Conservation (phyloP, 2,888 invertebrate species). For the Podotricha telesiphe region DNA sequence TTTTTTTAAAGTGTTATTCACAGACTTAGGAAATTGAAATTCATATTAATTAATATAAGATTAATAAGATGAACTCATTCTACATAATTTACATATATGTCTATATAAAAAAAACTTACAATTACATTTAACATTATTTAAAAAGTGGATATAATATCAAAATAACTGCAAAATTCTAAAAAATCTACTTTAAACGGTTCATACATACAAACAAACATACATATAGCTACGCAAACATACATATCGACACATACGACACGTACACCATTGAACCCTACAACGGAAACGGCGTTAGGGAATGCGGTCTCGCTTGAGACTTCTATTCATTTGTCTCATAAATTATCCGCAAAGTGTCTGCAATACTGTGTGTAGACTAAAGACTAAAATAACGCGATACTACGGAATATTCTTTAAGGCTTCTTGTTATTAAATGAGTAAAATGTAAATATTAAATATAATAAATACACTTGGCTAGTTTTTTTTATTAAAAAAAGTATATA, state of each 20-base stretch:
- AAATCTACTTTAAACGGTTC: conserved; percentile 5
- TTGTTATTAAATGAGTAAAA: not conserved
- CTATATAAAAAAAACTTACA: too few species aligned
- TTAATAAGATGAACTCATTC: too few species aligned
- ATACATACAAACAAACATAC: too few species aligned
- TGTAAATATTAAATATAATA: not conserved
- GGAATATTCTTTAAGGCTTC: not conserved
- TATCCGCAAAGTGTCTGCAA: conserved; percentile 45
- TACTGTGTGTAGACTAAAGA: conserved; percentile 10
- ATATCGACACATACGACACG: too few species aligned
- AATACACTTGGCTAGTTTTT: too few species aligned
- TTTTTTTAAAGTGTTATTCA: too few species aligned
- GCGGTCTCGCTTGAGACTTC: conserved; percentile 48
- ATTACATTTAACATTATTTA: too few species aligned
- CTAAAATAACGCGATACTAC: conserved; percentile 6
- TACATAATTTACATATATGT: too few species aligned
- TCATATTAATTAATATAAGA: too few species aligned
- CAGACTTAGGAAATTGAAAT: too few species aligned
- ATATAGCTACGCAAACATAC: conserved; percentile 8
- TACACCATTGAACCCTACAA: conserved; percentile 32
- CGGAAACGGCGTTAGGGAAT: conserved; percentile 48
- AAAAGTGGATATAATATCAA: not conserved
- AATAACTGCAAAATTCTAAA: not conserved
- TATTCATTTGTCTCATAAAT: conserved; percentile 63
- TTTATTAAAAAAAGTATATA: too few species aligned